Evolutionary conservation across 2,888 invertebrate genomes (phyloP), one percentile per base, ranked within the genome.

Genomic region (Lycophotia porphyrea): DNA sequence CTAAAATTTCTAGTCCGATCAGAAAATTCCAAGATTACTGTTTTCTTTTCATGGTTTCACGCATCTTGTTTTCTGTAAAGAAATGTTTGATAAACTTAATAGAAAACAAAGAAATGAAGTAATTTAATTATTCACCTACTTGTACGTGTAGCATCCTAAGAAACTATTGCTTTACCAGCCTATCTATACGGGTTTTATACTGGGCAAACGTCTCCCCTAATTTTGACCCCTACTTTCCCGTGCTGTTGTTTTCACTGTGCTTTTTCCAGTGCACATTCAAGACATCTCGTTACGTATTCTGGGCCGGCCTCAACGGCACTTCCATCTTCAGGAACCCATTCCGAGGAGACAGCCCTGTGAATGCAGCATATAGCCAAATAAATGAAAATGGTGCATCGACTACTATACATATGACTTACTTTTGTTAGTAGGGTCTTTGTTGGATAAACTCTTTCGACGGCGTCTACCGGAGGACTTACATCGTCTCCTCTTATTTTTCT

Each of bases 401-500:
- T 7, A 39, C 21, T 39, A 49, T 5, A n/a, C n/a, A n/a, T n/a
- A 27, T 27, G n/a, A 44, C 36, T 74, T 75, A 75, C 42, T 18
- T 42, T 18, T n/a, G 8, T 18, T 27, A 34, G 24, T 39, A 15
- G 5, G 24, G 15, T 24, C 15, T 7, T 44, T 34, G 15, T 34
- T 34, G 4, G 18, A 5, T 36, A 24, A 44, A 64, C 11, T 42
- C 31, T n/a, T 36, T 67, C 44, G 36, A 5, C 55, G 52, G 5
- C 75, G 21, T 21, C 15, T 58, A 21, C 5, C 15, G 13, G 44
- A 27, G 11, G 78, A 67, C 21, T 66, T 55, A 5, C n/a, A n/a
- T 31, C n/a, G 67, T 55, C n/a, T 68, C 58, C 44, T 60, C 24
- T 34, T 11, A 21, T 24, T 1, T 44, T 65, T 27, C 27, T 5